Base-by-base conservation (phyloP, 2,113 vertebrate genomes). In the Clarias magur region DNA sequence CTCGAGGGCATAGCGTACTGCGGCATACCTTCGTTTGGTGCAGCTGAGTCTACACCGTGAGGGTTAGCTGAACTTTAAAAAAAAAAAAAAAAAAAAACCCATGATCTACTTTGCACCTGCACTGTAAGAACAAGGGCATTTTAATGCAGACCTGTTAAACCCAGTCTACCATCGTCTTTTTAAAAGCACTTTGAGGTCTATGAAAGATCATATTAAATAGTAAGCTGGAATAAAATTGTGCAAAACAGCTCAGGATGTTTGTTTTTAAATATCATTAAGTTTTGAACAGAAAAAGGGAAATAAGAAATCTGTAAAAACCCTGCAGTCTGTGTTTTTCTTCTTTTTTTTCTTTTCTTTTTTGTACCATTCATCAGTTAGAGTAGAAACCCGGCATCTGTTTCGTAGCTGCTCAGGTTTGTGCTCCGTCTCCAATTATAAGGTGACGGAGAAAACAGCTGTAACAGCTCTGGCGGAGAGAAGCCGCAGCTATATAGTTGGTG, bases 1-100 rank as follows among this genome's bases (percentile, higher is more conserved):
- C 90, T 87, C 83, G 86, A 89, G 84, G 88, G 88, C 80, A 86
- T 60, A 73, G 86, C 10, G 53, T 56, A 65, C 68, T 57, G 42
- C 23, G 56, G 59, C 82, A 63, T n/a, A 78, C 67, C 85, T 78
- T 82, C 34, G 79, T 72, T 84, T 73, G 34, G 76, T 67, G 72
- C 68, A 38, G 59, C 78, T 78, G 65, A n/a, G 25, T 34, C 81
- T 62, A 57, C 79, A 48, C 54, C 16, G 68, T 76, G 84, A 54
- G 59, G 48, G 48, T 48, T 30, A 67, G 62, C 16, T 23, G 10
- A 65, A 62, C n/a, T 79, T 27, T 62, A 7, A 85, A 79, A n/a
- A 15, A 38, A 38, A 38, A 38, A 38, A 3, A 38, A 38, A 3
- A 38, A 38, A 38, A 38, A 38, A 34, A 34, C 34, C 34, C 25